Conservation (phyloP, 2,888 invertebrate genomes). For the Germaria angustata region DNA sequence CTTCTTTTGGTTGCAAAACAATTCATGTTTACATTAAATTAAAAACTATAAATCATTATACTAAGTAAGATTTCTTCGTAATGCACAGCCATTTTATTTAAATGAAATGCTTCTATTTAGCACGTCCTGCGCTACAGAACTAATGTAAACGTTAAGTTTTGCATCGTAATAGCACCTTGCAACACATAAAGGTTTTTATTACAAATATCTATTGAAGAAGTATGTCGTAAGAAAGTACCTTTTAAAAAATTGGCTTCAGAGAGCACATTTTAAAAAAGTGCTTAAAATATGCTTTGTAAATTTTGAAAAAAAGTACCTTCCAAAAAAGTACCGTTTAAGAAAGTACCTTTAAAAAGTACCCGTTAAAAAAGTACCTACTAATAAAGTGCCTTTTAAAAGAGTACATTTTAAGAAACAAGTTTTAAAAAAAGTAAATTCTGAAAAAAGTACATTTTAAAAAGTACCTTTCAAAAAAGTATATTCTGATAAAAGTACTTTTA, state of each 20-base stretch:
- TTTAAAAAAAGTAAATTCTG: background rate
- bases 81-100: conserved; percentile 37
- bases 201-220: background rate
- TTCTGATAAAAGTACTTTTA: too few species aligned
- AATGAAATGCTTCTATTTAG: conserved; percentile 32
- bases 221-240: background rate
- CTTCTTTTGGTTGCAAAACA: conserved; percentile 12
- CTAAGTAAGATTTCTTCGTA: conserved; percentile 48
- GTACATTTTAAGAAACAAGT: background rate
- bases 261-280: too few species aligned
- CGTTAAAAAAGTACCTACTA: background rate
- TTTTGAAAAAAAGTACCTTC: background rate
- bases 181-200: background rate
- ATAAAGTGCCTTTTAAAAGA: too few species aligned
- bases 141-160: conserved; percentile 2
- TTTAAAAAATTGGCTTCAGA: too few species aligned
- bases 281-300: too few species aligned
- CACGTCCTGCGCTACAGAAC: conserved; percentile 21
- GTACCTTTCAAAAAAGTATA: background rate
- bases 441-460: background rate
- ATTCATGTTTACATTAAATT: conserved; percentile 59
- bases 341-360: background rate
- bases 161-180: background rate
- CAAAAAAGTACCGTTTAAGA: background rate
- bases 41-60: conserved; percentile 62